phyloP scores from a whole-genome alignment of 2,888 invertebrate species.

The Liodrosophila aerea region DNA sequence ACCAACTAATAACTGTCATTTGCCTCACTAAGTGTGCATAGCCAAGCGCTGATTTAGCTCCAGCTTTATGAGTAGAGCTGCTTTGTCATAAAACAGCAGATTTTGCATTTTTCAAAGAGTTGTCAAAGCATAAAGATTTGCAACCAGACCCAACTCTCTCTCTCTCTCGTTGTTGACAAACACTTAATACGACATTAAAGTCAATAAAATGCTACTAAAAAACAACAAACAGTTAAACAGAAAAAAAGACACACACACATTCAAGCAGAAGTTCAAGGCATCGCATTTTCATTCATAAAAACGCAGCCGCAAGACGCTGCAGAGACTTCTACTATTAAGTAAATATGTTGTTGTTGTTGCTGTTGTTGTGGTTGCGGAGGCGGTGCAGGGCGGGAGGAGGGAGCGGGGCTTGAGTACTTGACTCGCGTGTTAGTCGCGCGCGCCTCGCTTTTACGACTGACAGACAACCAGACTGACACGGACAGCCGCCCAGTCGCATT shows the following conservation, averaged over 20 bases:
- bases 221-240: conserved; percentile 15
- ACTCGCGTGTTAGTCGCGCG: conserved; percentile 57
- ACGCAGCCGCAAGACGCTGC: conserved; percentile 42
- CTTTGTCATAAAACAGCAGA: conserved; percentile 7
- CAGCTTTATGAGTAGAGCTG: neutral
- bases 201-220: conserved; percentile 64
- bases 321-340: conserved; percentile 26
- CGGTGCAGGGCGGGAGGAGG: neutral
- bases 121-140: conserved; percentile 17
- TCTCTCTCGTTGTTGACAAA: conserved; percentile 17
- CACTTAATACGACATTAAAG: conserved; percentile 48
- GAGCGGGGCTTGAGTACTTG: conserved; percentile 24
- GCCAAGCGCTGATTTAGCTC: no score
- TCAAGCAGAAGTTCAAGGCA: conserved; percentile 9
- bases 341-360: conserved; percentile 6
- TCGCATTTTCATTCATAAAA: conserved; percentile 72
- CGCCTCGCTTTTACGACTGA: conserved; percentile 55
- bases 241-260: neutral
- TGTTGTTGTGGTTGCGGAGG: conserved; percentile 3
- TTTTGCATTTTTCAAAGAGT: conserved; percentile 20
- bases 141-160: conserved; percentile 9
- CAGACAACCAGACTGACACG: conserved; percentile 10
- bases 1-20: neutral
- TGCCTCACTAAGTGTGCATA: no score
- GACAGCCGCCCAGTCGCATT: conserved; percentile 43